These are phyloP conservation scores for Parelbella ahira DNA, from an alignment of 2,888 invertebrate species.

Conservation along the genomic window DNA sequence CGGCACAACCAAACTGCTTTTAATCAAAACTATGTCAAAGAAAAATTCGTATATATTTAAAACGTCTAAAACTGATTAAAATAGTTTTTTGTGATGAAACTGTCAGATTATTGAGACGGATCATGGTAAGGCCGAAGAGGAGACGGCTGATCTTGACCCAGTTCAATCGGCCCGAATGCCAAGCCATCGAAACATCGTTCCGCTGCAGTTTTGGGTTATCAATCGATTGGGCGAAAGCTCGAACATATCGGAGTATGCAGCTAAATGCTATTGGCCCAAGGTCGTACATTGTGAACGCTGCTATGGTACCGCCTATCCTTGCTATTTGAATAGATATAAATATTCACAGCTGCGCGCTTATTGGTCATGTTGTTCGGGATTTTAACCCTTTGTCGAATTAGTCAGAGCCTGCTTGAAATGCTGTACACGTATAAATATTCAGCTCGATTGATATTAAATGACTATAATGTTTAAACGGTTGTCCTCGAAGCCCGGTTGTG, in stretches of 20 bases:
- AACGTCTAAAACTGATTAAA: slow-evolving; percentile 8
- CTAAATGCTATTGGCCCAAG: slow-evolving; percentile 35
- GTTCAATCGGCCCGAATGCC: slow-evolving; percentile 57
- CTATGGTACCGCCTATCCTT: slow-evolving; percentile 1
- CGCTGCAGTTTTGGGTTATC: slow-evolving; percentile 25
- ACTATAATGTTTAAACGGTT: too few relatives aligned
- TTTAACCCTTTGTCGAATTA: not conserved
- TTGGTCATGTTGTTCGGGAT: not conserved
- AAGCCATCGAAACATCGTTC: slow-evolving; percentile 49
- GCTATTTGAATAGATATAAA: slow-evolving; percentile 5
- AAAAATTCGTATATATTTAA: too few relatives aligned
- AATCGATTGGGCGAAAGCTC: slow-evolving; percentile 51
- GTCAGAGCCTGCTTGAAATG: not conserved
- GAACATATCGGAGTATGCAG: slow-evolving; percentile 57
- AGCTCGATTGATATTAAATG: too few relatives aligned
- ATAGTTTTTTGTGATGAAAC: slow-evolving; percentile 16
- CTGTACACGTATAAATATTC: too few relatives aligned
- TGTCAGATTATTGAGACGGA: slow-evolving; percentile 12
- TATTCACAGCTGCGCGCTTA: not conserved
- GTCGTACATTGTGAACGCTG: slow-evolving; percentile 21
- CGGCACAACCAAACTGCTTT: too few relatives aligned
- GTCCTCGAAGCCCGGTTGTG: too few relatives aligned
- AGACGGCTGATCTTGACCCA: slow-evolving; percentile 58
- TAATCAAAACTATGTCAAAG: too few relatives aligned
- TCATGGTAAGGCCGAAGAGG: slow-evolving; percentile 16